These are phyloP conservation scores for Phrynocephalus vlangalii DNA, from an alignment of 2,797 vertebrate species.

Conservation along the genomic window DNA sequence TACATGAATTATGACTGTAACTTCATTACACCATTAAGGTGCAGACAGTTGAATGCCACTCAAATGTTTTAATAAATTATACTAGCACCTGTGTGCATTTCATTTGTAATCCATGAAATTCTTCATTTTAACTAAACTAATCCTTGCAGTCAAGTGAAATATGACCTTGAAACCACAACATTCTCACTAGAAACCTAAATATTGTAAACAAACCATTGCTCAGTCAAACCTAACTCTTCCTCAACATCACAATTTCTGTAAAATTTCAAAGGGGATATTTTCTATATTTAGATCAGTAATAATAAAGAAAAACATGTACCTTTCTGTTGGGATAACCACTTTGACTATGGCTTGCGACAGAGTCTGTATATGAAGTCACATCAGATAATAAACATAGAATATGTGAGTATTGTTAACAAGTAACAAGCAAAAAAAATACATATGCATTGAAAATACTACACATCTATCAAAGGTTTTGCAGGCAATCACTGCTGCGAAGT, in stretches of 20 bases:
- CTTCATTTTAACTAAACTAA: slow-evolving; percentile 12
- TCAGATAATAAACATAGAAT: slow-evolving; percentile 99
- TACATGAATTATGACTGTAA: neutral
- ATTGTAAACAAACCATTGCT: slow-evolving; percentile 90
- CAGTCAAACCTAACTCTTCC: slow-evolving; percentile 88
- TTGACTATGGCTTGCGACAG: slow-evolving; percentile 99
- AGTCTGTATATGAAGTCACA: slow-evolving; percentile 99
- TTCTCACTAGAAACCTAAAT: slow-evolving; percentile 53
- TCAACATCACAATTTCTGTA: slow-evolving; percentile 83
- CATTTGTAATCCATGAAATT: slow-evolving; percentile 25
- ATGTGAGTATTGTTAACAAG: slow-evolving; percentile 99
- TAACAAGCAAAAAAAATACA: slow-evolving; percentile 98
- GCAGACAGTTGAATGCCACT: slow-evolving; percentile 14
- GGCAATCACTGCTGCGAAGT: slow-evolving; percentile 89
- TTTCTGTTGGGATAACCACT: slow-evolving; percentile 99
- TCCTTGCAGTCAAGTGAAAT: slow-evolving; percentile 38
- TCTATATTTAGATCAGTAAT: slow-evolving; percentile 98
- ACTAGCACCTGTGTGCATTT: slow-evolving; percentile 27
- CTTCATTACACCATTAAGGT: neutral
- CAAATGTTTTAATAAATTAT: neutral
- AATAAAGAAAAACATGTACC: slow-evolving; percentile 99
- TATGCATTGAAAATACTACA: slow-evolving; percentile 97
- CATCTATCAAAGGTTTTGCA: slow-evolving; percentile 88
- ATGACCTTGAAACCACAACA: slow-evolving; percentile 46
- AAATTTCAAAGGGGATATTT: slow-evolving; percentile 93